Percentiles rank a stretch among this genome's conserved stretches.
Evolutionary conservation across 2,797 vertebrate genomes (phyloP).

Genomic region (Pelobates cultripes): DNA sequence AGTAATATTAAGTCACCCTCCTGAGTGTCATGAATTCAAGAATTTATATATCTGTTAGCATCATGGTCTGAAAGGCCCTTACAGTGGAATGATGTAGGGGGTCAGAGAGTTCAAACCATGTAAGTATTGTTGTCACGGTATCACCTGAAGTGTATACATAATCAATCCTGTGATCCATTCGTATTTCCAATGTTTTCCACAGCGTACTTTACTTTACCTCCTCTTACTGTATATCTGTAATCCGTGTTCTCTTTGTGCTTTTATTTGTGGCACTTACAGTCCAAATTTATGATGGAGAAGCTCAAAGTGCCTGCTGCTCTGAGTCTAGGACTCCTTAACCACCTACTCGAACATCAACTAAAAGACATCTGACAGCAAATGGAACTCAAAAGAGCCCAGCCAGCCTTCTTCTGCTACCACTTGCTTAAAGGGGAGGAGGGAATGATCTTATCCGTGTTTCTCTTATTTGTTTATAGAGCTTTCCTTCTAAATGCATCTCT

Average conservation of each 20-base stretch:
- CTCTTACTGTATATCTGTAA: constrained; percentile 50
- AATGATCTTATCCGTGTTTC: constrained; percentile 7
- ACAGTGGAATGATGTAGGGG: not conserved
- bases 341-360: constrained; percentile 47
- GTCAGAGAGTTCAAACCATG: constrained; percentile 22
- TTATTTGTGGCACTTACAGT: constrained; percentile 55
- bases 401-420: constrained; percentile 48
- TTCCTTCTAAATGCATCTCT: not conserved
- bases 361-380: constrained; percentile 50
- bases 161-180: constrained; percentile 50
- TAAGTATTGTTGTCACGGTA: constrained; percentile 47
- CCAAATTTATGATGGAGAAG: constrained; percentile 56
- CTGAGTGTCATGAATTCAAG: not conserved
- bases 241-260: constrained; percentile 49
- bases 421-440: constrained; percentile 13
- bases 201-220: constrained; percentile 47
- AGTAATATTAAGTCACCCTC: not conserved
- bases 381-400: constrained; percentile 56
- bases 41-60: not conserved
- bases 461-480: constrained; percentile 11
- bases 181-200: constrained; percentile 48
- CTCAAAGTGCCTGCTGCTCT: constrained; percentile 45
- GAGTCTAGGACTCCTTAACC: constrained; percentile 53
- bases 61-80: not conserved
- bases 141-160: constrained; percentile 49